Base-by-base conservation (phyloP, 2,797 vertebrate species). In the Artibeus lituratus region DNA sequence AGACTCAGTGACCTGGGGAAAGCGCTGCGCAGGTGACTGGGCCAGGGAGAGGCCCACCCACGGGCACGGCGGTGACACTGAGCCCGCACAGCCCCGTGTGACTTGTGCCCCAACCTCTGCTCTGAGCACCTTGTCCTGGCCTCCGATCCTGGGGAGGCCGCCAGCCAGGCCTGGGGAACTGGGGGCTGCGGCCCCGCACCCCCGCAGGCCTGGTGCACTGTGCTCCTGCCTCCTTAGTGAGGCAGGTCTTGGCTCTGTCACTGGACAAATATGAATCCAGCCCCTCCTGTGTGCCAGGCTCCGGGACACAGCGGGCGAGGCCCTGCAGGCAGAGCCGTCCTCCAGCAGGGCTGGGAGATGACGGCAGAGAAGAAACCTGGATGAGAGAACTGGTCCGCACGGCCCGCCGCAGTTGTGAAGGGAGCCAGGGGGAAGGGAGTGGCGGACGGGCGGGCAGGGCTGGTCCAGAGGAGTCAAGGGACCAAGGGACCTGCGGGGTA, bases 11-110 rank as follows among this genome's bases (percentile, higher is more conserved):
- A 97, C 95, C 96, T 53, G 18, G 85, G 87, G 73, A 97, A 97
- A 97, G 96, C 55, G 90, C 97, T 96, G 96, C 97, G 96, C 94
- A 87, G 91, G 91, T 84, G 55, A 29, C 91, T 7, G 73, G 93
- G 83, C 93, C 70, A 18, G 90, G 65, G 85, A 57, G 72, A 22
- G 67, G 91, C 83, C 1, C 32, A 74, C 19, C 2, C 5, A 35
- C 10, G 2, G 92, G 78, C 93, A 65, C 74, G 32, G 96, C 0
- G 5, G 96, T 94, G 96, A 97, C 96, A 62, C 87, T 96, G 93
- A 76, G 77, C 37, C 1, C 37, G 35, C 83, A 3, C 19, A 7
- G 83, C n/a, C 59, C 62, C 47, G 49, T 1, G 18, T 35, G 39
- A 4, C 37, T 12, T 0, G 7, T 1, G 49, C 32, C 51, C 51